These are phyloP conservation scores for Oncorhynchus clarkii DNA, from an alignment of 2,113 vertebrate genomes.

Conservation along the genomic window DNA sequence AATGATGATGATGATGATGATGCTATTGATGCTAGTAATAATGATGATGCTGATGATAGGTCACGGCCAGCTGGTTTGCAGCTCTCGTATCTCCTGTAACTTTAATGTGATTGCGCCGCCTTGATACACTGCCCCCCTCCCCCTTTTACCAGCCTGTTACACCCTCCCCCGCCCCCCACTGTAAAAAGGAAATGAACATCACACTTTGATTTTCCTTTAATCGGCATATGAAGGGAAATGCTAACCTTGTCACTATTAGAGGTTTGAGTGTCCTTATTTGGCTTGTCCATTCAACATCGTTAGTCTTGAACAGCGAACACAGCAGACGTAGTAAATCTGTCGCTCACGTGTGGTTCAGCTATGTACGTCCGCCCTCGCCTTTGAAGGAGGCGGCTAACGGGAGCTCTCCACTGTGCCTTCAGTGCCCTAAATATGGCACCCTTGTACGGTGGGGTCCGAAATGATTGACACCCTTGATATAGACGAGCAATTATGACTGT, in stretches of 20 bases:
- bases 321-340: too few relatives aligned
- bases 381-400: too few relatives aligned
- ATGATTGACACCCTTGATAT: too few relatives aligned
- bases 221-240: slow-evolving; percentile 69
- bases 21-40: slow-evolving; percentile 31
- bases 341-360: too few relatives aligned
- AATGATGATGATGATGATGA: slow-evolving; percentile 44
- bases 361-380: too few relatives aligned
- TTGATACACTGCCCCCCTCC: slow-evolving; percentile 38
- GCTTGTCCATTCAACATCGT: background rate
- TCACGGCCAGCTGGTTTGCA: slow-evolving; percentile 60
- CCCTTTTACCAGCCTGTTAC: slow-evolving; percentile 45
- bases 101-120: slow-evolving; percentile 44
- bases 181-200: slow-evolving; percentile 51
- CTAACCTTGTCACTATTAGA: slow-evolving; percentile 83
- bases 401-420: too few relatives aligned
- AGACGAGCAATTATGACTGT: too few relatives aligned
- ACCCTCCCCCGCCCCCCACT: slow-evolving; percentile 19
- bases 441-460: too few relatives aligned
- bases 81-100: slow-evolving; percentile 39
- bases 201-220: slow-evolving; percentile 37
- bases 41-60: slow-evolving; percentile 49
- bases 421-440: too few relatives aligned
- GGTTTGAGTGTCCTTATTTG: slow-evolving; percentile 14
- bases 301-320: too few relatives aligned